Evolutionary conservation across 37 sponge, comb jelly and placozoan species (phyloP), one percentile per base, ranked within the genome.

Genomic region (Ephydatia muelleri): DNA sequence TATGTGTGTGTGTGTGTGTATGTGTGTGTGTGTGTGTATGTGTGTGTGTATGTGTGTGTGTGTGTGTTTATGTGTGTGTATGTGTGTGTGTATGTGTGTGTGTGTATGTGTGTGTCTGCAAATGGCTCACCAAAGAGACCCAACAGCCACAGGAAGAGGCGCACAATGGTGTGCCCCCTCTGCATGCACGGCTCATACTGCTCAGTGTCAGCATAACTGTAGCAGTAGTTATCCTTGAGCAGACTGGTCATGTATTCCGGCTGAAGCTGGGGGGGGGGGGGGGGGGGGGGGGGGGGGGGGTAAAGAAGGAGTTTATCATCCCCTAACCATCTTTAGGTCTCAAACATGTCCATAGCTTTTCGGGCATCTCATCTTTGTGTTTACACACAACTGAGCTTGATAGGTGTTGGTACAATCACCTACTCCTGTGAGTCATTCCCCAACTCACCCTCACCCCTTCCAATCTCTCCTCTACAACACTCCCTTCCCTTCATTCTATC

Each of bases 81-180:
- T 43, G 47, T 43, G 47, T 11, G 47, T 43, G 4, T 4, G 47
- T 43, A 8, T 43, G 47, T 4, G 47, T 43, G 47, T 43, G 8
- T 8, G 8, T 11, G 8, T 43, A 43, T 4, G 43, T 43, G 43
- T 3, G 43, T 6, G 43, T 43, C 14, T 82, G 5, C 39, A 4
- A 69, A 8, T 2, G 16, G 38, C 85, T 38, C 31, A 89, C 90
- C 90, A 66, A 89, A 67, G 21, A 83, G 23, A 39, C 85, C 90
- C 33, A 89, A 14, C 30, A 80, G 6, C 80, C 80, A 89, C 38
- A 89, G 28, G 57, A 84, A 67, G 31, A 89, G 49, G 16, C 85
- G 66, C n/a, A 80, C 69, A 21, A 79, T 21, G 30, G 75, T 38
- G 76, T 73, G 74, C 22, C 14, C 32, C 28, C 80, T 79, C 8